Conservation (phyloP, 2,888 invertebrate species). For the Hydrotaea diabolus region DNA sequence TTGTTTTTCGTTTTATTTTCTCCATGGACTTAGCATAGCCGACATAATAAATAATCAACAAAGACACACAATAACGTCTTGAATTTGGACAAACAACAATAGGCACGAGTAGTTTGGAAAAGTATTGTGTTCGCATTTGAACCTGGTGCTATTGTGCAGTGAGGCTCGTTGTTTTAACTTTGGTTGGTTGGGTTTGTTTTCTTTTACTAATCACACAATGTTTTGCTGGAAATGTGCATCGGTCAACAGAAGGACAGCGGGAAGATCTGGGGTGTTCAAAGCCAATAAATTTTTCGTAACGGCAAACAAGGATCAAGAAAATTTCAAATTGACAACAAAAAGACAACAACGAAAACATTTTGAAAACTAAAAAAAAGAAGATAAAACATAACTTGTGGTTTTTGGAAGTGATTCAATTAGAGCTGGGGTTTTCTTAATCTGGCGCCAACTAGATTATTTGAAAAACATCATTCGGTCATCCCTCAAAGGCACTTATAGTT, state of each 20-base stretch:
- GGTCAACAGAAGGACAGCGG: not conserved
- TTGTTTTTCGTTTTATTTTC: no score
- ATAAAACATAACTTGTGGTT: not conserved
- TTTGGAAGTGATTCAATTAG: no score
- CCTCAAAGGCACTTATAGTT: no score
- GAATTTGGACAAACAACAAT: not conserved
- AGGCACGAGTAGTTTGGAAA: conserved; percentile 34
- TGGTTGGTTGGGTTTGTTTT: no score
- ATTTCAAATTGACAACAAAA: no score
- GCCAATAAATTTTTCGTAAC: not conserved
- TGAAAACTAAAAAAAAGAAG: not conserved
- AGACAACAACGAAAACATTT: no score
- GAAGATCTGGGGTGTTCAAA: not conserved
- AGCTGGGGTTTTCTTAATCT: no score
- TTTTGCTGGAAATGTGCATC: conserved; percentile 26
- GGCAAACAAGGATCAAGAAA: no score
- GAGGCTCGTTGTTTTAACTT: conserved; percentile 16
- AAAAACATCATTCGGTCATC: no score
- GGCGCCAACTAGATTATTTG: no score
- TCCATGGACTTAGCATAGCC: not conserved
- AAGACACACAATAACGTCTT: not conserved
- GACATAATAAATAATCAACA: not conserved
- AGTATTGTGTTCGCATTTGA: conserved; percentile 61
- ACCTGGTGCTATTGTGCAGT: conserved; percentile 15
- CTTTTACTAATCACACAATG: no score